Conservation (phyloP, 2,113 vertebrate genomes). For the Poecilia latipinna region DNA sequence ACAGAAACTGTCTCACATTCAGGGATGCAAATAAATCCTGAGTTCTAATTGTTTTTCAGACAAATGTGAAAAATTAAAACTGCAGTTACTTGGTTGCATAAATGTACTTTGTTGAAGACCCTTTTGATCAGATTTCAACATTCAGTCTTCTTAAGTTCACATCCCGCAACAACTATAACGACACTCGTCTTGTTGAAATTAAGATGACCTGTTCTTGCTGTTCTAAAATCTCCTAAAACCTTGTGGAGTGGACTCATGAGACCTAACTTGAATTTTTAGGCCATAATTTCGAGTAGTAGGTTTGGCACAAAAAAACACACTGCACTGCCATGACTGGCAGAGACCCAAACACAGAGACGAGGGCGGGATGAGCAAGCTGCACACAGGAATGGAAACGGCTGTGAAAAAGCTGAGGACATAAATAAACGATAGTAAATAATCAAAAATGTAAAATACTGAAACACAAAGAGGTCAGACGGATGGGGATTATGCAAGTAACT, state of each 20-base stretch:
- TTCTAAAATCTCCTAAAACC: not conserved
- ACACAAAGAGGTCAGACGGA: no score
- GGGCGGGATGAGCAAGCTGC: no score
- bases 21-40: not conserved
- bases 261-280: not conserved
- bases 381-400: not conserved
- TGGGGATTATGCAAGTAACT: not conserved
- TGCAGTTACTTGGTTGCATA: no score
- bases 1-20: conserved; percentile 2
- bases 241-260: not conserved
- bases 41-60: no score
- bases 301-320: not conserved
- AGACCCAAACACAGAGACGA: no score
- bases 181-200: not conserved
- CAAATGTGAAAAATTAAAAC: no score
- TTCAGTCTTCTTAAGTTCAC: not conserved
- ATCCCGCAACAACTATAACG: not conserved
- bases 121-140: not conserved
- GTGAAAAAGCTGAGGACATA: not conserved
- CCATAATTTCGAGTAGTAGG: not conserved
- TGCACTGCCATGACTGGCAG: not conserved
- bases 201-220: not conserved
- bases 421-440: not conserved
- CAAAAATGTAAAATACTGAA: not conserved
- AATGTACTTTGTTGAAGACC: not conserved